Conservation (phyloP, 2,888 invertebrate species). For the Ceraclea dissimilis region DNA sequence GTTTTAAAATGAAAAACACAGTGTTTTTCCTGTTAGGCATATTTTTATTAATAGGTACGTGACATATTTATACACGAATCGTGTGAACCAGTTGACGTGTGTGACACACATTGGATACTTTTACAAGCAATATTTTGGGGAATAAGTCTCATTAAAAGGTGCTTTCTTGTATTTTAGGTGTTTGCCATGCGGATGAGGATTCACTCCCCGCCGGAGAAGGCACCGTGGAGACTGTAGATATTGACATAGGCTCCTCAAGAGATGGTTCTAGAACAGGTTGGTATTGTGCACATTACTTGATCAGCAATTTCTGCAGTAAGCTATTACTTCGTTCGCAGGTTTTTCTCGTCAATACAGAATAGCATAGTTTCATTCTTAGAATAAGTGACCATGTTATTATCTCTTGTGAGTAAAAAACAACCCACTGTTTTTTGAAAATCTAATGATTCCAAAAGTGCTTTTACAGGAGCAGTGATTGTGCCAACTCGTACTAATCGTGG, state of each 20-base stretch:
- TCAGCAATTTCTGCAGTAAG: too few relatives aligned
- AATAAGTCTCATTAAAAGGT: too few relatives aligned
- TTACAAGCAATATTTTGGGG: neutral
- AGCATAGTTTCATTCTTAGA: too few relatives aligned
- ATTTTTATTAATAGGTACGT: constrained; percentile 41
- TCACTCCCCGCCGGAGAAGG: constrained; percentile 37
- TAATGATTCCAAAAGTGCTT: too few relatives aligned
- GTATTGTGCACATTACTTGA: neutral
- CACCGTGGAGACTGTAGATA: constrained; percentile 58
- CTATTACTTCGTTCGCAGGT: too few relatives aligned
- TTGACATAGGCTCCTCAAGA: constrained; percentile 75
- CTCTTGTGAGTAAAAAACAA: too few relatives aligned
- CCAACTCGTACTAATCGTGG: too few relatives aligned
- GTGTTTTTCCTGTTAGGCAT: constrained; percentile 36
- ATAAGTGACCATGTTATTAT: too few relatives aligned
- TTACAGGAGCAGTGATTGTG: too few relatives aligned
- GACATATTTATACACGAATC: neutral
- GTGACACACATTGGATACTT: neutral
- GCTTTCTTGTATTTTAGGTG: constrained; percentile 34
- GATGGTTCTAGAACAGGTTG: constrained; percentile 86
- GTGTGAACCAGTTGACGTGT: neutral
- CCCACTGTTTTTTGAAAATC: too few relatives aligned
- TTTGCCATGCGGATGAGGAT: constrained; percentile 38
- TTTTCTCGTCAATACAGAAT: too few relatives aligned
- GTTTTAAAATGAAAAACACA: constrained; percentile 37